These are phyloP conservation scores for Hermaeophaga mercurialis DNA, from an alignment of 2,888 invertebrate species.

Conservation along the genomic window DNA sequence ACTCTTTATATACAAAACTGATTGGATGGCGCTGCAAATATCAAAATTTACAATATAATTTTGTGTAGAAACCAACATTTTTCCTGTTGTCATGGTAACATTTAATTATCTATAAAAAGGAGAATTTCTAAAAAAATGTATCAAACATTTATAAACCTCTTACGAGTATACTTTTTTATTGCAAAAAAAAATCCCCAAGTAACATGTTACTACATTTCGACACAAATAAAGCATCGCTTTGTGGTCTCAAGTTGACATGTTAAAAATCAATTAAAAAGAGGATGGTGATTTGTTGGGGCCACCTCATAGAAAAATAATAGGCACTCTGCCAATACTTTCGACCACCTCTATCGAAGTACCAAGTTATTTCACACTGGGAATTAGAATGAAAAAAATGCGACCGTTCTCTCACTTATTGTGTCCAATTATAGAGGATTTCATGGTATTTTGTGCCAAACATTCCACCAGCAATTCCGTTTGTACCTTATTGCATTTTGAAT, in stretches of 20 bases:
- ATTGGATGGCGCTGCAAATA: too few species aligned
- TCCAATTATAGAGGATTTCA: conserved; percentile 19
- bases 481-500: background rate
- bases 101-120: too few species aligned
- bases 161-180: too few species aligned
- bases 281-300: conserved; percentile 5
- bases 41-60: too few species aligned
- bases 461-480: background rate
- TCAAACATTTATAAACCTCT: too few species aligned
- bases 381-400: conserved; percentile 13
- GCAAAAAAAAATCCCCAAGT: too few species aligned
- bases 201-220: too few species aligned
- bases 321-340: conserved; percentile 20
- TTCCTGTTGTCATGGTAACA: too few species aligned
- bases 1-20: too few species aligned
- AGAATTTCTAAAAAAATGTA: too few species aligned
- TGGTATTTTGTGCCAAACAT: conserved; percentile 3
- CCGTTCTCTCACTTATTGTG: conserved; percentile 9
- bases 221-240: background rate
- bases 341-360: conserved; percentile 11
- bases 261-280: background rate
- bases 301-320: conserved; percentile 20
- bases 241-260: background rate
- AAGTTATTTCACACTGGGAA: conserved; percentile 15
- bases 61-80: too few species aligned